These are phyloP conservation scores for Ischnus inquisitorius DNA, from an alignment of 2,888 invertebrate genomes.

Conservation along the genomic window DNA sequence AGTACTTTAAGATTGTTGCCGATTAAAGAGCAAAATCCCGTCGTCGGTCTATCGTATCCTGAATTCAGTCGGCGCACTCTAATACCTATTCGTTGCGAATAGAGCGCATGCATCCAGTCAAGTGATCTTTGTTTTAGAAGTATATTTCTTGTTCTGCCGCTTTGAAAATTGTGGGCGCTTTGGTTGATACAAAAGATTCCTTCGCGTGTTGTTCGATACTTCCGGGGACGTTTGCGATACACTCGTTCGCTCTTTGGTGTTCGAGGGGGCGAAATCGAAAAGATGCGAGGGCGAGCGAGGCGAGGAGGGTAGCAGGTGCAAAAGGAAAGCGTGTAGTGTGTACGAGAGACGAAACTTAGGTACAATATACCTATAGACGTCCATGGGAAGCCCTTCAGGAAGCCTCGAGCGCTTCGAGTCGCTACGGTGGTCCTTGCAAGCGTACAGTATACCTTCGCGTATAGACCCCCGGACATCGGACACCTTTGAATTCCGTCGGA, in stretches of 20 bases:
- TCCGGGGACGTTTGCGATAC: slow-evolving; percentile 59
- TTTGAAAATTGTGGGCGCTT: slow-evolving; percentile 1
- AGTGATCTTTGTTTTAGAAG: not conserved
- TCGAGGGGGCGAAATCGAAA: not conserved
- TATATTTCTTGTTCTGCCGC: not conserved
- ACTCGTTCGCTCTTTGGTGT: slow-evolving; percentile 26
- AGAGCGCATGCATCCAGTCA: not conserved
- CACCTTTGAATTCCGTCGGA: slow-evolving; percentile 80
- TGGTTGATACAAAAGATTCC: slow-evolving; percentile 54
- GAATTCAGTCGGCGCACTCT: not conserved
- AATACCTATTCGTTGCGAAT: not conserved
- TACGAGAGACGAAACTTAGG: slow-evolving; percentile 53
- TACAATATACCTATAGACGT: slow-evolving; percentile 53
- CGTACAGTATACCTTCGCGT: slow-evolving; percentile 63
- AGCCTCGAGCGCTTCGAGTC: slow-evolving; percentile 65
- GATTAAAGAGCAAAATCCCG: too few species aligned
- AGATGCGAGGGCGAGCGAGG: slow-evolving; percentile 33
- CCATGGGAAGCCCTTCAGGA: slow-evolving; percentile 71
- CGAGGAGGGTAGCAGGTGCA: slow-evolving; percentile 50
- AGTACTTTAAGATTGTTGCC: too few species aligned
- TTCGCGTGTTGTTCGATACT: slow-evolving; percentile 34
- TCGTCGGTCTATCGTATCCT: too few species aligned
- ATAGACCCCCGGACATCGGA: slow-evolving; percentile 77
- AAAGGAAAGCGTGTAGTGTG: slow-evolving; percentile 50
- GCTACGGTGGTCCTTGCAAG: slow-evolving; percentile 64